Evolutionary conservation across 2,113 vertebrate genomes (phyloP).

Genomic region (Forbesichthys agassizii): DNA sequence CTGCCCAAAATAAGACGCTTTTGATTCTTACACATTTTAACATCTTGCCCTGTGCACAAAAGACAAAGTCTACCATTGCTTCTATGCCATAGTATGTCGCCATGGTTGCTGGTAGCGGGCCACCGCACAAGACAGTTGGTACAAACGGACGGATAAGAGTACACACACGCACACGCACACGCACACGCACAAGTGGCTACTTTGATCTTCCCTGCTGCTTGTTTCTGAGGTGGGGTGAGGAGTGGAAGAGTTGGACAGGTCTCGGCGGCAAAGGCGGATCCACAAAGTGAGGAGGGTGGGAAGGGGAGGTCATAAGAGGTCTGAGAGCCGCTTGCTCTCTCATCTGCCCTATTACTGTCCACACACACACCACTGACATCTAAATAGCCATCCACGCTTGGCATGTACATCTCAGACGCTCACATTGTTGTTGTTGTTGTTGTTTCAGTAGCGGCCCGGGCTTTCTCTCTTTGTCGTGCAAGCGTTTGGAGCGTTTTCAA

Average conservation of each 20-base stretch:
- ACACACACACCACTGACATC: conserved; percentile 67
- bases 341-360: conserved; percentile 71
- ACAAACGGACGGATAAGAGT: conserved; percentile 22
- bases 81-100: not conserved
- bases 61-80: not conserved
- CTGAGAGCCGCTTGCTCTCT: conserved; percentile 61
- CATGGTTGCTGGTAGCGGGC: conserved; percentile 14
- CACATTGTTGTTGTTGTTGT: conserved; percentile 7
- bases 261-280: conserved; percentile 48
- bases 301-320: conserved; percentile 9
- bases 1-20: no score
- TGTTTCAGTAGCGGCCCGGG: conserved; percentile 3
- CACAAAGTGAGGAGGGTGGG: conserved; percentile 56
- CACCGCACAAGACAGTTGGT: not conserved
- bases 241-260: conserved; percentile 40
- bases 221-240: conserved; percentile 21
- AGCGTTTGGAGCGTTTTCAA: conserved; percentile 25
- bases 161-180: conserved; percentile 28
- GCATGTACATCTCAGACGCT: conserved; percentile 38
- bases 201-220: conserved; percentile 49
- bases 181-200: conserved; percentile 8
- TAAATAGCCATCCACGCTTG: conserved; percentile 62
- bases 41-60: not conserved
- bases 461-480: conserved; percentile 50
- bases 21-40: no score